phyloP scores from a whole-genome alignment of 2,113 vertebrate genomes.

The Chlorocebus sabaeus region DNA sequence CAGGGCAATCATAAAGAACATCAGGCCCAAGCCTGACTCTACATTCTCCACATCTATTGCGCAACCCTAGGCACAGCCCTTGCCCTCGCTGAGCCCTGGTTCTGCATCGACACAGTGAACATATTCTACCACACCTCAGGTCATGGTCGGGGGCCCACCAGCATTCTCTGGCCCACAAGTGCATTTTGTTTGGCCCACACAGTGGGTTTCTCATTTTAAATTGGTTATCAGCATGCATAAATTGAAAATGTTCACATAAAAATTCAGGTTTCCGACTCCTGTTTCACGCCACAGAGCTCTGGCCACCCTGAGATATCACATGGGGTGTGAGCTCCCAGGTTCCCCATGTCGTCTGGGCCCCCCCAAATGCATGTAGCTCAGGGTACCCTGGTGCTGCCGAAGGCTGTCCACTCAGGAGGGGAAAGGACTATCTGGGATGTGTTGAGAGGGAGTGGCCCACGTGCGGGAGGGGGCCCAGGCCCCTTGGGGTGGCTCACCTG shows the following conservation, averaged over 20 bases:
- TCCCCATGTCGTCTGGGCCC: neutral
- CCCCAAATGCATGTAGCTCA: neutral
- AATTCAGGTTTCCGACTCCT: neutral
- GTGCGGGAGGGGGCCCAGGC: neutral
- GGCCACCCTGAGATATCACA: neutral
- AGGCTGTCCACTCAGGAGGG: neutral
- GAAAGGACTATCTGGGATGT: neutral
- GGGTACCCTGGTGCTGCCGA: neutral
- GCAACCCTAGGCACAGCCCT: neutral
- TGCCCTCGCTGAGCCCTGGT: neutral
- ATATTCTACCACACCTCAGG: neutral
- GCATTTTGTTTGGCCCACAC: neutral
- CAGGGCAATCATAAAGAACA: neutral
- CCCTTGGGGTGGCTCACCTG: neutral
- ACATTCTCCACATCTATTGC: neutral
- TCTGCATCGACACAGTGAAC: neutral
- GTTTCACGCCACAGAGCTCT: neutral
- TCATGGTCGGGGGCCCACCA: neutral
- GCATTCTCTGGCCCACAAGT: neutral
- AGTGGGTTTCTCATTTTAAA: neutral
- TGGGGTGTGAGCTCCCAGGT: neutral
- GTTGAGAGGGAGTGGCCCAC: neutral
- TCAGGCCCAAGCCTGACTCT: neutral
- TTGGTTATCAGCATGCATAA: neutral
- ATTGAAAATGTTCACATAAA: neutral